Conservation (phyloP, 2,113 vertebrate genomes). For the Glaucomys volans region DNA sequence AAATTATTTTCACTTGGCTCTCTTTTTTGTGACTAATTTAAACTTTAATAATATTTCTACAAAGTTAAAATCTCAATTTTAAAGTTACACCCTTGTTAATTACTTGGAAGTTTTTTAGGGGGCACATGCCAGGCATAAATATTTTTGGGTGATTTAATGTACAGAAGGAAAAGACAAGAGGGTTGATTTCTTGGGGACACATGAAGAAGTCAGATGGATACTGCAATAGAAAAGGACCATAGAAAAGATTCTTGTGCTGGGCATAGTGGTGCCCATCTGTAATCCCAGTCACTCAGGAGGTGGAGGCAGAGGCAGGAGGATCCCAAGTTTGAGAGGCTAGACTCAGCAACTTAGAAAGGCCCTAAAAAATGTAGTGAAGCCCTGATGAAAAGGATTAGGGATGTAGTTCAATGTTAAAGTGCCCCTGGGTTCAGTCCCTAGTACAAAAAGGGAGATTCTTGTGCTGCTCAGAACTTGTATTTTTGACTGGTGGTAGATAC, state of each 20-base stretch:
- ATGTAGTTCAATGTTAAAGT: too few relatives aligned
- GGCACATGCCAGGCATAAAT: neutral
- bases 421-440: too few relatives aligned
- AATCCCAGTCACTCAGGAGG: too few relatives aligned
- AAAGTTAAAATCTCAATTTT: neutral
- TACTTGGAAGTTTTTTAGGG: neutral
- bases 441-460: too few relatives aligned
- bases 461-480: neutral
- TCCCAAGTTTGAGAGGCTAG: too few relatives aligned
- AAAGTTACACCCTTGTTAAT: constrained; percentile 8
- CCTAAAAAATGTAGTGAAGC: too few relatives aligned
- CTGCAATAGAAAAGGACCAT: neutral
- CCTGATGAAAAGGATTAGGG: too few relatives aligned
- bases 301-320: too few relatives aligned
- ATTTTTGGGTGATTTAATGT: neutral
- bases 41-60: neutral
- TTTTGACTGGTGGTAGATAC: neutral
- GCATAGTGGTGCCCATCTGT: neutral
- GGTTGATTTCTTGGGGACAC: neutral
- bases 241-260: neutral
- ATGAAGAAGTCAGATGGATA: neutral
- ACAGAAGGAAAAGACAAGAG: neutral
- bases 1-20: neutral
- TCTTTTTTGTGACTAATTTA: constrained; percentile 18
- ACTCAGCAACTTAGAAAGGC: too few relatives aligned